Evolutionary conservation across 2,888 invertebrate genomes (phyloP), one percentile per base, ranked within the genome.

Genomic region (Helleia helle): DNA sequence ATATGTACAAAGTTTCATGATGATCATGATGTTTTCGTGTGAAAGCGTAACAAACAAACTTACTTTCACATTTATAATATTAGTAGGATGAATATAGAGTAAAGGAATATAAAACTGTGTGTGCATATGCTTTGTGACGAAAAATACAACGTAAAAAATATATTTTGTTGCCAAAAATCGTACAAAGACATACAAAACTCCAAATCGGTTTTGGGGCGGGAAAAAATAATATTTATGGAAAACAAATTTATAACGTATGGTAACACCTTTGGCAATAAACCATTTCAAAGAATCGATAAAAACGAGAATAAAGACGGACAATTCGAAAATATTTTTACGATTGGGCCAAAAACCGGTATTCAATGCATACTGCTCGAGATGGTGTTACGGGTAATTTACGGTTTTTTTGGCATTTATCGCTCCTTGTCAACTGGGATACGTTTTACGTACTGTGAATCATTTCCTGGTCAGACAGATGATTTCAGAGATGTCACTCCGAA

Each of bases 401-500:
- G 40, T 17, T 38, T n/a, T 26, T 24, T 36, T 8, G 37, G 31
- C 17, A 17, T 40, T 40, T 40, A 31, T 30, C 11, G 31, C 31
- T 18, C 18, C 18, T 18, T 5, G 18, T 18, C 18, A 18, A 18
- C 18, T 5, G 5, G 4, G 18, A 18, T 3, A 5, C 18, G 4
- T 18, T 5, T 3, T 18, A 3, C 18, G 5, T 18, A 4, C 3
- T 5, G 18, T 18, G 18, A 18, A 18, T 18, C 18, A 18, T 18
- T 18, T 18, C 3, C 3, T 18, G 18, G 4, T 18, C 18, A 18
- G 18, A n/a, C n/a, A 18, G 18, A 18, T 18, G 3, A 18, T 5
- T 18, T 5, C 3, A 3, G 18, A 3, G 3, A 5, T 5, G 5
- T 18, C 18, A 18, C 18, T n/a, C n/a, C n/a, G n/a, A n/a, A n/a